phyloP scores from a whole-genome alignment of 1,140 invertebrate genomes.

The Tenebrio molitor region DNA sequence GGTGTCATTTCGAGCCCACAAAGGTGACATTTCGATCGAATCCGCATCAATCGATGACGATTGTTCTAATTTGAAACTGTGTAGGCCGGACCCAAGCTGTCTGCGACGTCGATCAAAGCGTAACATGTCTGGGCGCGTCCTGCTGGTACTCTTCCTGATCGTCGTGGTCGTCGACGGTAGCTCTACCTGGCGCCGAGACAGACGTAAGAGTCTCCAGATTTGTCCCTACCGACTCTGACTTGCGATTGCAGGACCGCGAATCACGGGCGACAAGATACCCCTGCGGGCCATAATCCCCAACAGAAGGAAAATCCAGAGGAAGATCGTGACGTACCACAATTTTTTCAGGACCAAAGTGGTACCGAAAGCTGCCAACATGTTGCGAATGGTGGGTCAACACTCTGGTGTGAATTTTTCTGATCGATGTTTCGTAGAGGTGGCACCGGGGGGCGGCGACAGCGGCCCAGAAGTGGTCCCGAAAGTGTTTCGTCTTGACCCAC shows the following conservation, averaged over 20 bases:
- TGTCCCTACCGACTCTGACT: background rate
- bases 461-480: conserved; percentile 82
- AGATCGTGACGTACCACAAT: conserved; percentile 84
- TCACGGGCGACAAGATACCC: conserved; percentile 73
- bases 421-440: conserved; percentile 74
- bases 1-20: conserved; percentile 2
- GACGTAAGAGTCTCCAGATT: background rate
- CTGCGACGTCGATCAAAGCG: background rate
- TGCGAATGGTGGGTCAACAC: conserved; percentile 75
- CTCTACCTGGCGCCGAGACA: conserved; percentile 22
- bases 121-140: background rate
- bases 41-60: background rate
- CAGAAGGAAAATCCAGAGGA: conserved; percentile 74
- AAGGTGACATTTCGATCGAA: background rate
- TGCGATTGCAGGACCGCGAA: conserved; percentile 58
- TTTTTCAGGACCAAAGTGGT: conserved; percentile 81
- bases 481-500: conserved; percentile 79
- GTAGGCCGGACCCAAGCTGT: conserved; percentile 6
- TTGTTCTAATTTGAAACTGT: background rate
- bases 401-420: background rate
- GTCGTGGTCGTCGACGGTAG: background rate
- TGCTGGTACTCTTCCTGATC: background rate
- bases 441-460: conserved; percentile 76
- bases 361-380: conserved; percentile 84
- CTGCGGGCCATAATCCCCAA: conserved; percentile 71